Percentiles rank a stretch among this genome's conserved stretches.
phyloP scores from a whole-genome alignment of 2,888 invertebrate species.

The Acleris sparsana region DNA sequence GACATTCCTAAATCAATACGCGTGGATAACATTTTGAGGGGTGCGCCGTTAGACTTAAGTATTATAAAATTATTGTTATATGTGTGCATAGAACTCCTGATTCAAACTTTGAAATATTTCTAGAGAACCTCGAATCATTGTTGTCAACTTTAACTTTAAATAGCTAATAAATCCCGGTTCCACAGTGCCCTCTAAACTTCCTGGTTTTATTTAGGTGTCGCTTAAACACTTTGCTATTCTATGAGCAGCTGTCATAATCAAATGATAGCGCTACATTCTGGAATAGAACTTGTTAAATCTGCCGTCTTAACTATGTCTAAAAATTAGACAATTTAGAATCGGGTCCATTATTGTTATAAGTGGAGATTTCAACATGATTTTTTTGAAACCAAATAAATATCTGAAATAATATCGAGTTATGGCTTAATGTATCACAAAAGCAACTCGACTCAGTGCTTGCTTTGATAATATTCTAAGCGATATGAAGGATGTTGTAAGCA shows the following conservation, averaged over 20 bases:
- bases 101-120: background rate
- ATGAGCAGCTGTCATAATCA: no score
- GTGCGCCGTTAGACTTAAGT: background rate
- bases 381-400: background rate
- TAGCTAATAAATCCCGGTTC: no score
- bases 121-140: background rate
- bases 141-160: background rate
- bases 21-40: background rate
- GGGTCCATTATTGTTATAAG: no score
- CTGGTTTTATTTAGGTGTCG: no score
- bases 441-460: background rate
- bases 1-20: background rate
- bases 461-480: constrained; percentile 4
- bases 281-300: no score
- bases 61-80: background rate
- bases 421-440: background rate
- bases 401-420: background rate
- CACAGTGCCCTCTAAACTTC: no score
- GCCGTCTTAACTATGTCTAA: no score
- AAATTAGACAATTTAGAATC: no score
- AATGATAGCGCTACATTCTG: no score
- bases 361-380: background rate
- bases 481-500: background rate
- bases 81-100: constrained; percentile 6
- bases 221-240: no score